Evolutionary conservation across 2,797 vertebrate species (phyloP).

Genomic region (Denticeps clupeoides): DNA sequence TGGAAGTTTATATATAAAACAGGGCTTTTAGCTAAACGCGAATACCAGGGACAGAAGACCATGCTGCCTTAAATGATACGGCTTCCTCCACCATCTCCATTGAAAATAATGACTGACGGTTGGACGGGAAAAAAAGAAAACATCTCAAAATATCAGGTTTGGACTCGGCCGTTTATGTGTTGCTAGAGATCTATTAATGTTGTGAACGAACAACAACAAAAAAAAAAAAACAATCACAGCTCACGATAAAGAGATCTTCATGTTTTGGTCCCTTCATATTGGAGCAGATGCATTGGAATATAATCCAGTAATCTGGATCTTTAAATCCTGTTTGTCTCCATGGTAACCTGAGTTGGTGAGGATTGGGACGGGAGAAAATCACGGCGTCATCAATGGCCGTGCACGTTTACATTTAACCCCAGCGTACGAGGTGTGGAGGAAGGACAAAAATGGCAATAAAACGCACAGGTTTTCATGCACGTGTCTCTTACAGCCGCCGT

Average conservation of each 20-base stretch:
- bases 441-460: too few relatives aligned
- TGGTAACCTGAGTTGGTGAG: slow-evolving; percentile 19
- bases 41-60: not conserved
- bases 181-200: too few relatives aligned
- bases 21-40: not conserved
- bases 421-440: slow-evolving; percentile 30
- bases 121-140: too few relatives aligned
- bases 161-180: too few relatives aligned
- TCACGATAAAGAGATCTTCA: slow-evolving; percentile 6
- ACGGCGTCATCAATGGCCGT: slow-evolving; percentile 26
- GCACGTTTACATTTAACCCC: slow-evolving; percentile 3
- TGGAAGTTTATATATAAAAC: slow-evolving; percentile 37
- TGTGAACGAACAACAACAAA: too few relatives aligned
- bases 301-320: slow-evolving; percentile 30
- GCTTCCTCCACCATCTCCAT: too few relatives aligned
- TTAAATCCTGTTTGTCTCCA: slow-evolving; percentile 17
- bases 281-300: slow-evolving; percentile 26
- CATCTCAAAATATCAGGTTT: too few relatives aligned
- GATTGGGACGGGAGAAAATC: slow-evolving; percentile 23
- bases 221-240: too few relatives aligned
- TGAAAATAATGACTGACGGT: too few relatives aligned
- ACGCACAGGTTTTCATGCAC: too few relatives aligned
- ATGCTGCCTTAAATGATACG: not conserved
- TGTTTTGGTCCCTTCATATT: slow-evolving; percentile 7
- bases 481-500: too few relatives aligned